Conservation (phyloP, 2,888 invertebrate genomes). For the Stomorhina lunata region DNA sequence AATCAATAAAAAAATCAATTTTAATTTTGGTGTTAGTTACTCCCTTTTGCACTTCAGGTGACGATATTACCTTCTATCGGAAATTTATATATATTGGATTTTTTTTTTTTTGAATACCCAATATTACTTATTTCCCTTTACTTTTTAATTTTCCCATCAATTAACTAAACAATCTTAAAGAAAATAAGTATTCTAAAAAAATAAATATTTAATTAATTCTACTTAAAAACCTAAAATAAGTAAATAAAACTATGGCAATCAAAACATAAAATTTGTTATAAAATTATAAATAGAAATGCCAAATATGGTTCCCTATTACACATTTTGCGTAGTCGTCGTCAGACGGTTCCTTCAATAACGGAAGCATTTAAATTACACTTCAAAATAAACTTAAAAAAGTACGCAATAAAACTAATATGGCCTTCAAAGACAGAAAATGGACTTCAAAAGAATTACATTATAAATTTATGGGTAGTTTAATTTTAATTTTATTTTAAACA, state of each 20-base stretch:
- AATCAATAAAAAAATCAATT: too few relatives aligned
- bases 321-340: background rate
- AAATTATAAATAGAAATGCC: slow-evolving; percentile 7
- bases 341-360: background rate
- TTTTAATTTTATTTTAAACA: too few relatives aligned
- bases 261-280: slow-evolving; percentile 4
- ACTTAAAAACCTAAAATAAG: background rate
- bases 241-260: background rate
- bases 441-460: background rate
- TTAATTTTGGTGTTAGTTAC: too few relatives aligned
- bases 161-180: too few relatives aligned
- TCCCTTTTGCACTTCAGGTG: too few relatives aligned
- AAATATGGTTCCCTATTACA: slow-evolving; percentile 16
- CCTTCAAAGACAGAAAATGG: background rate
- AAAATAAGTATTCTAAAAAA: too few relatives aligned
- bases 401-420: background rate
- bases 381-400: background rate
- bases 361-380: slow-evolving; percentile 4
- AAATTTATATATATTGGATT: too few relatives aligned
- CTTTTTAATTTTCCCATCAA: too few relatives aligned
- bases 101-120: too few relatives aligned
- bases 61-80: too few relatives aligned
- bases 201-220: background rate
- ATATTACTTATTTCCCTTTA: too few relatives aligned
- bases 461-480: too few relatives aligned